Evolutionary conservation across 2,797 vertebrate genomes (phyloP).

Genomic region (Gallinago solitaria): DNA sequence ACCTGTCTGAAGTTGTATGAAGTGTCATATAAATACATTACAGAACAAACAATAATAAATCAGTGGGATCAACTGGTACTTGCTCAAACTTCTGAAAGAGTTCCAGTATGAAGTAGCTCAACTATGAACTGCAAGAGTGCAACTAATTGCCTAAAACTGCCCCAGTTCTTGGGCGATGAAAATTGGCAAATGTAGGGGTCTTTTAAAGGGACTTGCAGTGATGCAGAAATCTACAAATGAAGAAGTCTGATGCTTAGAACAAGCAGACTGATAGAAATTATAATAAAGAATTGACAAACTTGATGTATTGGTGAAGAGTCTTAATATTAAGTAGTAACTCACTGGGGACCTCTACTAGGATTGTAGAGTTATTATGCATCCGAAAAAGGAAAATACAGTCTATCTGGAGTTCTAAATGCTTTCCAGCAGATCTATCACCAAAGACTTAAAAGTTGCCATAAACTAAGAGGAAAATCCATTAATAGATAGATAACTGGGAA

Average conservation of each 20-base stretch:
- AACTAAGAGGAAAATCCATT: slow-evolving; percentile 12
- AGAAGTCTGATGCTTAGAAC: not conserved
- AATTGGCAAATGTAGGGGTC: not conserved
- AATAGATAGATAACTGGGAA: not conserved
- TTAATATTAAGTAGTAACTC: not conserved
- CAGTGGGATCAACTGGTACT: not conserved
- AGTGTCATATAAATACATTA: not conserved
- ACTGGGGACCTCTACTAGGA: not conserved
- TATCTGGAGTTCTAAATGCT: not conserved
- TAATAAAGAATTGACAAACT: not conserved
- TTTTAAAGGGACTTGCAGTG: not conserved
- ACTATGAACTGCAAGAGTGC: not conserved
- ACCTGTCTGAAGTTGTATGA: not conserved
- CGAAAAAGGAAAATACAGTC: not conserved
- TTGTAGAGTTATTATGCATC: not conserved
- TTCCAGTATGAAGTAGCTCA: not conserved
- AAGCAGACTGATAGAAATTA: not conserved
- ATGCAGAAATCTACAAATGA: not conserved
- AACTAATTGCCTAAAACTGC: not conserved
- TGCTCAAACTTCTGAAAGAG: not conserved
- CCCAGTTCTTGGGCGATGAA: not conserved
- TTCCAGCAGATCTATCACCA: not conserved
- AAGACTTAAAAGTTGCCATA: not conserved
- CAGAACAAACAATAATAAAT: not conserved
- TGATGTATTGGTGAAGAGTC: not conserved